Evolutionary conservation across 2,888 invertebrate species (phyloP).

Genomic region (Trachelus troglodyta): DNA sequence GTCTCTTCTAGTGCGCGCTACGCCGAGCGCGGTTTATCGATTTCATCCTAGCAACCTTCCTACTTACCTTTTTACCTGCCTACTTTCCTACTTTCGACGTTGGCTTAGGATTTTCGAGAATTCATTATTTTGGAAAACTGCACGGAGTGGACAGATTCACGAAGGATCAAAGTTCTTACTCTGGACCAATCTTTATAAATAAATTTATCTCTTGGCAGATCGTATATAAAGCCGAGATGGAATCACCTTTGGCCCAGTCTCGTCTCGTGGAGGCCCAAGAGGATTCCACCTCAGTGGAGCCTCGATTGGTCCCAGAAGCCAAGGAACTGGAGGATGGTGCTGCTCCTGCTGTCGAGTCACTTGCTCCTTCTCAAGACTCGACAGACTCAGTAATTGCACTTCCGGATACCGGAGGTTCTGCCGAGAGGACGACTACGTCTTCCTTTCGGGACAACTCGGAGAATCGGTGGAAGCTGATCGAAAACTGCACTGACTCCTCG

Average conservation of each 20-base stretch:
- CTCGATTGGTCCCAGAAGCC: background rate
- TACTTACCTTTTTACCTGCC: background rate
- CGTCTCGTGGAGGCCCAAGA: conserved; percentile 45
- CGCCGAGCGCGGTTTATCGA: conserved; percentile 61
- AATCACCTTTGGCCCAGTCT: conserved; percentile 52
- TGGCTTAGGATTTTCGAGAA: background rate
- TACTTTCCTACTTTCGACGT: background rate
- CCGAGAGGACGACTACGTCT: background rate
- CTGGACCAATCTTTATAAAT: background rate
- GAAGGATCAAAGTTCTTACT: background rate
- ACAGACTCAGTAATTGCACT: background rate
- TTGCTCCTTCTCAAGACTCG: background rate
- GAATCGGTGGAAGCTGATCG: background rate
- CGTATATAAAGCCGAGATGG: conserved; percentile 50
- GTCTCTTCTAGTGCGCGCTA: conserved; percentile 40
- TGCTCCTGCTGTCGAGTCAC: background rate
- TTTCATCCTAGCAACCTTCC: conserved; percentile 38
- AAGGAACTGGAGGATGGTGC: background rate
- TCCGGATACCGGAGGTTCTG: background rate
- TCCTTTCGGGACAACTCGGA: background rate
- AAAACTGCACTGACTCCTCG: background rate
- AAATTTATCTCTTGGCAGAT: conserved; percentile 31
- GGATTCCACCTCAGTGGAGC: conserved; percentile 45
- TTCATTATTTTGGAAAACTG: background rate
- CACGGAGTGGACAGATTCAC: background rate